Evolutionary conservation across 1,140 invertebrate genomes (phyloP).

Genomic region (Drosophila setifemur): DNA sequence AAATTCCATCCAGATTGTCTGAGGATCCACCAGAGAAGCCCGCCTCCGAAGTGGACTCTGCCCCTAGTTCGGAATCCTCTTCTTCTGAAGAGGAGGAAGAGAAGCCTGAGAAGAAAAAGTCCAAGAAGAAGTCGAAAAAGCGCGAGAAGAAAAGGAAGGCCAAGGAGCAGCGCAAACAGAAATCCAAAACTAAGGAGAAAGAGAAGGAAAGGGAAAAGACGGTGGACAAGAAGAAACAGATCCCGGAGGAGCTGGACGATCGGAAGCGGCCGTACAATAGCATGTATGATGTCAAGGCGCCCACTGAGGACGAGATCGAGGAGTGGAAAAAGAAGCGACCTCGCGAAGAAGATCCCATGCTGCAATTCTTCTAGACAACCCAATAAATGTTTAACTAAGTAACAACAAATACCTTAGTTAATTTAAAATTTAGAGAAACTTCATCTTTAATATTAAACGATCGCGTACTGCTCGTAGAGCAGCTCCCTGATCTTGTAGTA

Average conservation of each 20-base stretch:
- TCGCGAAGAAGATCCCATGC: slow-evolving; percentile 96
- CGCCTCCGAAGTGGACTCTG: slow-evolving; percentile 76
- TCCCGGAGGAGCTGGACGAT: slow-evolving; percentile 89
- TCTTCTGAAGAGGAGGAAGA: slow-evolving; percentile 61
- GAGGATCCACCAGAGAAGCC: slow-evolving; percentile 2
- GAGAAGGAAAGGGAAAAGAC: slow-evolving; percentile 83
- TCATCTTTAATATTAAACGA: slow-evolving; percentile 87
- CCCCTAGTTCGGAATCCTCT: slow-evolving; percentile 44
- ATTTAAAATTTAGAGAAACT: background rate
- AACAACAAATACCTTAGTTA: no score
- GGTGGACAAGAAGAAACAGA: slow-evolving; percentile 84
- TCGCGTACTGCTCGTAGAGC: slow-evolving; percentile 98
- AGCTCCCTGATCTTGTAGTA: slow-evolving; percentile 97
- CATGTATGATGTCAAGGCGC: slow-evolving; percentile 91
- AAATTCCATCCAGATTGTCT: background rate
- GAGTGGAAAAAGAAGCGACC: slow-evolving; percentile 94
- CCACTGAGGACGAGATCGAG: slow-evolving; percentile 96
- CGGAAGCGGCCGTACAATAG: slow-evolving; percentile 96
- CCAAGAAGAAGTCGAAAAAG: slow-evolving; percentile 88
- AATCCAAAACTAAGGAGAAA: slow-evolving; percentile 83
- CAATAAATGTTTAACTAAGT: no score
- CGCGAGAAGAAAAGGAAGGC: slow-evolving; percentile 84
- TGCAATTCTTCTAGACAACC: slow-evolving; percentile 84
- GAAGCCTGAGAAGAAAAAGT: slow-evolving; percentile 84
- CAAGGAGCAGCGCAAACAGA: slow-evolving; percentile 80